phyloP scores from a whole-genome alignment of 2,113 vertebrate species.

The Notothenia coriiceps region DNA sequence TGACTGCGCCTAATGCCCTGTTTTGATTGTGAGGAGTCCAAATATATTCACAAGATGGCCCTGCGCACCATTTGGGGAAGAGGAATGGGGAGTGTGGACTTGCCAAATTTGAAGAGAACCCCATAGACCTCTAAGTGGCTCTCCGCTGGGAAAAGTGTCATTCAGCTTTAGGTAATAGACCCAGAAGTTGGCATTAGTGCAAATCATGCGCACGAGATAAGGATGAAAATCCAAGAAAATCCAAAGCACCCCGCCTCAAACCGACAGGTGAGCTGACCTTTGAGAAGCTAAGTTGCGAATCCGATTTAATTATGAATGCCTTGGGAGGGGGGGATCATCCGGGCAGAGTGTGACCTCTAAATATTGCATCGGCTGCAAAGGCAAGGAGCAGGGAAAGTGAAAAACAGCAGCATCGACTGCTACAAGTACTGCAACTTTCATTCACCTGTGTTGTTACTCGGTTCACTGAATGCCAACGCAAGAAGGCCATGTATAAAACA shows the following conservation, averaged over 20 bases:
- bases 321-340: slow-evolving; percentile 42
- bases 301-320: slow-evolving; percentile 75
- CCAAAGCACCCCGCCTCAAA: slow-evolving; percentile 45
- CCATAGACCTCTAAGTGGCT: slow-evolving; percentile 40
- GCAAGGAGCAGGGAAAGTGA: slow-evolving; percentile 20
- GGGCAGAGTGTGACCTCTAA: slow-evolving; percentile 62
- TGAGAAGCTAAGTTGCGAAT: slow-evolving; percentile 66
- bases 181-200: slow-evolving; percentile 59
- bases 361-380: slow-evolving; percentile 66
- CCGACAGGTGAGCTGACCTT: slow-evolving; percentile 76
- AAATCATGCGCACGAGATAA: slow-evolving; percentile 37
- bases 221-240: slow-evolving; percentile 43
- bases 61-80: slow-evolving; percentile 22
- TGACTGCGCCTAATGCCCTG: slow-evolving; percentile 61
- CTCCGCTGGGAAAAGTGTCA: slow-evolving; percentile 56
- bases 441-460: slow-evolving; percentile 27
- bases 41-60: slow-evolving; percentile 53
- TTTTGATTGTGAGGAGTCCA: slow-evolving; percentile 62
- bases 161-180: slow-evolving; percentile 58
- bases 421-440: slow-evolving; percentile 28
- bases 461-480: neutral
- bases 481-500: slow-evolving; percentile 43
- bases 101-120: slow-evolving; percentile 43
- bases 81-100: neutral
- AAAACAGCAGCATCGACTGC: slow-evolving; percentile 28